A percentile compares a stretch with the other conserved stretches of the same genome.
These are phyloP conservation scores for Tribolium freemani DNA, from an alignment of 2,888 invertebrate genomes.

Conservation along the genomic window DNA sequence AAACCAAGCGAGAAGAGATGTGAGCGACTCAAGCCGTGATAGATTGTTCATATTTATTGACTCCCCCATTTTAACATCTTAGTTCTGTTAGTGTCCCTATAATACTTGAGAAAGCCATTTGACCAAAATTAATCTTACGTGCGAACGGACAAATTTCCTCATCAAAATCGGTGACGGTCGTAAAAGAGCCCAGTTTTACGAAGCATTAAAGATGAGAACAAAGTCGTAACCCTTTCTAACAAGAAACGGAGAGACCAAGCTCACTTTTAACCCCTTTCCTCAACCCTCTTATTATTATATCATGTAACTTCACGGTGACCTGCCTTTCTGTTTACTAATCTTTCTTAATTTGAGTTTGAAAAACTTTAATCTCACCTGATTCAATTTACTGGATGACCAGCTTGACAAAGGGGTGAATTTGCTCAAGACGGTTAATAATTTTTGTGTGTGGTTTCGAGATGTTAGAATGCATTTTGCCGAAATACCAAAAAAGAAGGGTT, in stretches of 20 bases:
- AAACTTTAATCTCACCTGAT: conserved; percentile 25
- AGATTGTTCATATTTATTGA: conserved; percentile 39
- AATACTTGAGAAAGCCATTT: conserved; percentile 56
- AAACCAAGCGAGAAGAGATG: neutral
- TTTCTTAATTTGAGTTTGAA: conserved; percentile 39
- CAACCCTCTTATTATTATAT: conserved; percentile 34
- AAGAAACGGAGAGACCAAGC: conserved; percentile 40
- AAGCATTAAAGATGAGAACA: conserved; percentile 59
- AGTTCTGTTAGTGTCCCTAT: conserved; percentile 55
- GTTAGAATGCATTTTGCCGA: neutral
- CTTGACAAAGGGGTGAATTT: neutral
- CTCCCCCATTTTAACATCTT: conserved; percentile 47
- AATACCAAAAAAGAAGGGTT: neutral
- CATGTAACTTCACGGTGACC: conserved; percentile 26
- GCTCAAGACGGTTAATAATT: neutral
- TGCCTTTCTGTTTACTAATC: conserved; percentile 33
- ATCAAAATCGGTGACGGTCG: conserved; percentile 58
- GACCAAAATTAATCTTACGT: conserved; percentile 59
- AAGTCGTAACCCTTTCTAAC: conserved; percentile 59
- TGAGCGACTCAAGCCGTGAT: neutral
- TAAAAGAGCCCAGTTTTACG: conserved; percentile 57
- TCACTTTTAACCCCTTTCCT: conserved; percentile 34
- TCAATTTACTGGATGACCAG: neutral
- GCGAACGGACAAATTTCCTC: conserved; percentile 59
- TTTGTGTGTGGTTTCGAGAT: conserved; percentile 1